These are phyloP conservation scores for Dicrurus megarhynchus DNA, from an alignment of 2,113 vertebrate genomes.

Conservation along the genomic window DNA sequence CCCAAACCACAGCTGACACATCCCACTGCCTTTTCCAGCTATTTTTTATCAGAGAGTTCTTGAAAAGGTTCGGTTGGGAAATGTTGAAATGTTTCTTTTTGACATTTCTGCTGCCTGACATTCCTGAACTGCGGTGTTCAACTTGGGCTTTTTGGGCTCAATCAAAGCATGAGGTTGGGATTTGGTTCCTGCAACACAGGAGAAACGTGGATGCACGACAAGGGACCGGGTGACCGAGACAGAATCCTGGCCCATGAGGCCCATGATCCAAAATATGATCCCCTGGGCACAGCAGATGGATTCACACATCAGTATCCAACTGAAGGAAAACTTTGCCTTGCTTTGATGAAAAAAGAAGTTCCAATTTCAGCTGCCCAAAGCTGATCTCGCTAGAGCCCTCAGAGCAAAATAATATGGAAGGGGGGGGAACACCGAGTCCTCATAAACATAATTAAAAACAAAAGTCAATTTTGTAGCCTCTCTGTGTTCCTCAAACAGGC, in stretches of 20 bases:
- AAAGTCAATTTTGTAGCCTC: constrained; percentile 22
- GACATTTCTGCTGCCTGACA: neutral
- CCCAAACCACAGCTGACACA: neutral
- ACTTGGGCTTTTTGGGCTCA: neutral
- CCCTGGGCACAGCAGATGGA: neutral
- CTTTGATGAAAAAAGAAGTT: neutral
- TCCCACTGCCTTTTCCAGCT: neutral
- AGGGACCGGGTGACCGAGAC: accelerated
- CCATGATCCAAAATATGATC: accelerated
- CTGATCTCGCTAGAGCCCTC: neutral
- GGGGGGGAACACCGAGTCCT: neutral
- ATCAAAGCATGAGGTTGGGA: neutral
- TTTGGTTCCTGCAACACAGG: neutral
- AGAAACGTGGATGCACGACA: accelerated
- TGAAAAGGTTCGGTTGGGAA: neutral
- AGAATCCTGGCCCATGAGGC: neutral
- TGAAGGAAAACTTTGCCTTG: neutral
- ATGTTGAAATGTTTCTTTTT: neutral
- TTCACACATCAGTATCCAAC: neutral
- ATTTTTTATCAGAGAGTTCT: neutral
- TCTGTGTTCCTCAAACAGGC: neutral
- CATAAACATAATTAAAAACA: constrained; percentile 58
- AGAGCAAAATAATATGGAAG: neutral
- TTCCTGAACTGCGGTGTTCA: neutral
- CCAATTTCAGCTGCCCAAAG: neutral